Percentiles rank a stretch among this genome's conserved stretches.
Conservation (phyloP, 2,797 vertebrate species). For the Linurgus olivaceus region DNA sequence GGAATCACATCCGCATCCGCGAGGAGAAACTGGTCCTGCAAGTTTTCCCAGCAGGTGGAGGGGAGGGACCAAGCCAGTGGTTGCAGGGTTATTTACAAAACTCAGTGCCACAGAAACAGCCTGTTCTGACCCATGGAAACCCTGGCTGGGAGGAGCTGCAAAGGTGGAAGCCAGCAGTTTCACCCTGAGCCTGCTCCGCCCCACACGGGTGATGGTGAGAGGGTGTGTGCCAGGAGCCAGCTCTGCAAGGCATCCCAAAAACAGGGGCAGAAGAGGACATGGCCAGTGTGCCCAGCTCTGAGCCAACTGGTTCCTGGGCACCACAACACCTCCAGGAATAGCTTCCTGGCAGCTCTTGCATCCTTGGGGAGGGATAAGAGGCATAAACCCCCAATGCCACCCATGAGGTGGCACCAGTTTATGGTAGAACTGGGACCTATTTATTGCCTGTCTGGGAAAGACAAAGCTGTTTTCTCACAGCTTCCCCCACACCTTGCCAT, state of each 20-base stretch:
- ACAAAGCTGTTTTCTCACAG: neutral
- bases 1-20: neutral
- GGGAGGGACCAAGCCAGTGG: neutral
- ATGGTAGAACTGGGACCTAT: neutral
- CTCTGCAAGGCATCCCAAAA: neutral
- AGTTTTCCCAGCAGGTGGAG: neutral
- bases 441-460: rapidly evolving
- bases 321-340: neutral
- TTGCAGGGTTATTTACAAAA: neutral
- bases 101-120: neutral
- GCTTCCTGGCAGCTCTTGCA: rapidly evolving
- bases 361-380: neutral
- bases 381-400: neutral
- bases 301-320: neutral
- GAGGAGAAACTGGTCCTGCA: constrained; percentile 28
- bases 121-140: neutral
- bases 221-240: neutral
- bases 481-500: neutral
- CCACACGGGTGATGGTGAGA: rapidly evolving
- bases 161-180: neutral
- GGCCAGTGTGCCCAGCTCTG: neutral
- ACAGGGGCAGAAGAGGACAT: neutral
- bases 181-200: rapidly evolving
- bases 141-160: rapidly evolving
- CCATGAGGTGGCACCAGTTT: neutral